These are phyloP conservation scores for Micromesistius poutassou DNA, from an alignment of 2,797 vertebrate species.

Conservation along the genomic window DNA sequence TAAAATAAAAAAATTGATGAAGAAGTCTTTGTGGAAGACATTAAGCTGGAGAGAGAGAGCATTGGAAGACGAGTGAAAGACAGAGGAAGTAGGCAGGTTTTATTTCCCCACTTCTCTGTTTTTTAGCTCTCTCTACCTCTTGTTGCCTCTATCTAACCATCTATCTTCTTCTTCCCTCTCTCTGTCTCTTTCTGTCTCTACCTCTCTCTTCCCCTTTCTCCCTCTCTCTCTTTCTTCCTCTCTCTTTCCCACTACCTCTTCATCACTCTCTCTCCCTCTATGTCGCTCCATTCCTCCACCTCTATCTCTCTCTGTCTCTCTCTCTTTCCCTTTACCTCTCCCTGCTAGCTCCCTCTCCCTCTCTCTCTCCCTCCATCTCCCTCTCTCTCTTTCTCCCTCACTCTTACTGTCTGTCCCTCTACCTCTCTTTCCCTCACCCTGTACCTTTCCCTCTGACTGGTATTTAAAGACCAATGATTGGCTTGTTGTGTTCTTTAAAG, in stretches of 20 bases:
- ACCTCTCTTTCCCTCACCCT: not conserved
- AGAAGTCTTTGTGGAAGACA: not conserved
- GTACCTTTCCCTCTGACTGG: not conserved
- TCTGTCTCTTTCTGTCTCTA: not conserved
- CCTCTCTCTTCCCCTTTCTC: not conserved
- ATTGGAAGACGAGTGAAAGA: not conserved
- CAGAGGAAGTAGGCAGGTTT: not conserved
- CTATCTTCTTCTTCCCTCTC: not conserved
- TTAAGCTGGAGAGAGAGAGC: not conserved
- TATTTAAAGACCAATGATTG: not conserved
- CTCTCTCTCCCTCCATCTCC: no score
- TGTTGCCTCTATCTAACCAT: not conserved
- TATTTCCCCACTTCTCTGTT: not conserved
- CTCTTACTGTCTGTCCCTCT: no score
- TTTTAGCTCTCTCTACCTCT: not conserved
- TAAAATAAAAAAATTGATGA: not conserved
- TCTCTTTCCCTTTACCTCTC: no score
- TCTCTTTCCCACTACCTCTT: not conserved
- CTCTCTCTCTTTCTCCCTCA: no score
- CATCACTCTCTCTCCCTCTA: no score
- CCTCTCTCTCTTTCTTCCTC: not conserved
- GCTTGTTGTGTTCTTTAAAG: not conserved
- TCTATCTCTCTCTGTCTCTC: no score
- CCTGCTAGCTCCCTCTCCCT: no score
- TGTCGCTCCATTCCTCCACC: no score